Base-by-base conservation (phyloP, 1,140 invertebrate genomes). In the Brachionus paranguensis region DNA sequence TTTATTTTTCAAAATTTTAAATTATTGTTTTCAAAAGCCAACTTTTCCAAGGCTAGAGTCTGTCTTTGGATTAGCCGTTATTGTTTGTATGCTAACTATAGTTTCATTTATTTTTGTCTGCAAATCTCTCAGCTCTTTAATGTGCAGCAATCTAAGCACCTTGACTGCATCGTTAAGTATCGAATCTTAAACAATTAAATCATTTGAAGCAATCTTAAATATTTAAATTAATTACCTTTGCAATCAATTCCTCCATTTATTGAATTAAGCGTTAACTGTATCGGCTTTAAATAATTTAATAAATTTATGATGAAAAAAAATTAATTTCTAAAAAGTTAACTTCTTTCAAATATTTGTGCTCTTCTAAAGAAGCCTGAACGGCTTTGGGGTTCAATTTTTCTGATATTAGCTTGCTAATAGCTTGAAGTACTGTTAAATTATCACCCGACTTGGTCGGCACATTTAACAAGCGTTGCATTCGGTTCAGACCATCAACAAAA, bases 11-110 rank as follows among this genome's bases (percentile, higher is more conserved):
- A 43, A 27, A 47, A 45, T 17, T 43, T 45, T 17, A 17, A 78
- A 79, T 55, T 33, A 45, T 53, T 60, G 20, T 41, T 43, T n/a
- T 81, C 60, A 45, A 29, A 45, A 60, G 12, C 97, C 96, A 86
- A 98, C 95, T 93, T 95, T 94, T 79, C 96, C 96, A 29, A 99
- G 90, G 88, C 92, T 93, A 2, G 95, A 96, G 88, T 99, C 96
- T 86, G 96, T 98, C 91, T 96, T 96, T 11, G 97, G 97, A 92
- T 99, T 94, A 8, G 96, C 96, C 14, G 96, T 98, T 6, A 98
- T 93, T 84, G 90, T 92, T 91, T 99, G 97, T 1, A 97, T 94
- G 83, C 92, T 91, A 2, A 98, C 96, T 87, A 99, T 93, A 3
- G 94, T 93, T 90, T 96, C 94, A 89, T 99, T 99, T 47, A 98